Conservation (phyloP, 35 echinoderm and acorn worm genomes). For the Ophioderma brevispina region DNA sequence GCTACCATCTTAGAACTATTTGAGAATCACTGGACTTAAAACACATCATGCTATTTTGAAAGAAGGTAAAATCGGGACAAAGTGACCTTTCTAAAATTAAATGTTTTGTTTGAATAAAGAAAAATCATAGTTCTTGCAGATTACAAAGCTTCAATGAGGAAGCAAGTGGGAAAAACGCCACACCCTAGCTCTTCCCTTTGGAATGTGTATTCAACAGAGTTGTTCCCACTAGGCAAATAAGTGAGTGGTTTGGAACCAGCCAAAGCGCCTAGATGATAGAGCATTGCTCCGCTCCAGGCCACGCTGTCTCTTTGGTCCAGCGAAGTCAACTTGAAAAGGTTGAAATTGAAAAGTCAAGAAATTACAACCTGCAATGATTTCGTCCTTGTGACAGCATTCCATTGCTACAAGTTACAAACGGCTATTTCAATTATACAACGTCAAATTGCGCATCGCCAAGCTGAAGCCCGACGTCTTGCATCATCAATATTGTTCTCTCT, state of each 20-base stretch:
- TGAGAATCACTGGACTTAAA: too few relatives aligned
- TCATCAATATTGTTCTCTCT: background rate
- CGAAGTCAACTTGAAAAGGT: background rate
- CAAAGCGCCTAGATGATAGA: slow-evolving; percentile 1
- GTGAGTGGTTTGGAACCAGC: background rate
- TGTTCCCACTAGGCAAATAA: background rate
- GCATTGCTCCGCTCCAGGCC: background rate
- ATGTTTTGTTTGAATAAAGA: too few relatives aligned
- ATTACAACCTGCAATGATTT: background rate
- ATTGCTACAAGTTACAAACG: background rate
- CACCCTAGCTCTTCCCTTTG: too few relatives aligned
- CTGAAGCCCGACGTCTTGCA: background rate
- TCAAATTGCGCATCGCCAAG: background rate
- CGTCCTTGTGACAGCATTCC: background rate
- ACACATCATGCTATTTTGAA: too few relatives aligned
- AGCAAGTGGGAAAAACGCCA: too few relatives aligned
- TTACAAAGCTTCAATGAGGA: too few relatives aligned
- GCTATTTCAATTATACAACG: background rate
- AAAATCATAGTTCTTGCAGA: too few relatives aligned
- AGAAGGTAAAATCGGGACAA: too few relatives aligned
- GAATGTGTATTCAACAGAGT: background rate
- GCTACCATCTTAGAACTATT: too few relatives aligned
- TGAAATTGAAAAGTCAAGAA: slow-evolving; percentile 10
- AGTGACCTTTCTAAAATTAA: too few relatives aligned
- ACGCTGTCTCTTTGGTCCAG: slow-evolving; percentile 8